Evolutionary conservation across 2,888 invertebrate species (phyloP).

Genomic region (Mantis religiosa): DNA sequence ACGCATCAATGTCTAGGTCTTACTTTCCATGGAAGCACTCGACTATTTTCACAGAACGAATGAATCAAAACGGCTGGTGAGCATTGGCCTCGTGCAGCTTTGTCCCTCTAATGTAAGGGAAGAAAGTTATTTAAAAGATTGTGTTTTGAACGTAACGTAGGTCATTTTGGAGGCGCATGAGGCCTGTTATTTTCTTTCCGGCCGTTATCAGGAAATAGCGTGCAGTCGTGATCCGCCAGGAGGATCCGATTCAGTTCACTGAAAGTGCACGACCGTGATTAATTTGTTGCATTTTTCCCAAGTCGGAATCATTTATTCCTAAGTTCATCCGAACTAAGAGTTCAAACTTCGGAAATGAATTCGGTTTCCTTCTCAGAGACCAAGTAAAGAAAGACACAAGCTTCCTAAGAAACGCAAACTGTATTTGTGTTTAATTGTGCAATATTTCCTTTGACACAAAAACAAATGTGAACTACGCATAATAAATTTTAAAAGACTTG

Average conservation of each 20-base stretch:
- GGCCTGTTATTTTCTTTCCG: not conserved
- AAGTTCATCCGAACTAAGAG: not conserved
- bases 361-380: not conserved
- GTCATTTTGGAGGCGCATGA: not conserved
- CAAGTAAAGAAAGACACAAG: not conserved
- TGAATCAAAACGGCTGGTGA: too few species aligned
- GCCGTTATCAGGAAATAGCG: not conserved
- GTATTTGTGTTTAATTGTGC: too few species aligned
- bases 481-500: too few species aligned
- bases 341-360: not conserved
- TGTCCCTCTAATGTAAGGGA: not conserved
- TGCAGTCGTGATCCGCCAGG: not conserved
- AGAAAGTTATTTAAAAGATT: not conserved
- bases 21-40: too few species aligned
- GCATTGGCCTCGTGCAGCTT: not conserved
- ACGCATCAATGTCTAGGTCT: too few species aligned
- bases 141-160: not conserved
- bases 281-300: not conserved
- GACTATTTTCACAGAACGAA: too few species aligned
- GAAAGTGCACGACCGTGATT: not conserved
- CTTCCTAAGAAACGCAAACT: not conserved
- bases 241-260: not conserved
- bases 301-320: not conserved
- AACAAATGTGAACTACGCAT: too few species aligned
- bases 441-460: too few species aligned